phyloP scores from a whole-genome alignment of 2,797 vertebrate species.

The Cheracebus regulus region DNA sequence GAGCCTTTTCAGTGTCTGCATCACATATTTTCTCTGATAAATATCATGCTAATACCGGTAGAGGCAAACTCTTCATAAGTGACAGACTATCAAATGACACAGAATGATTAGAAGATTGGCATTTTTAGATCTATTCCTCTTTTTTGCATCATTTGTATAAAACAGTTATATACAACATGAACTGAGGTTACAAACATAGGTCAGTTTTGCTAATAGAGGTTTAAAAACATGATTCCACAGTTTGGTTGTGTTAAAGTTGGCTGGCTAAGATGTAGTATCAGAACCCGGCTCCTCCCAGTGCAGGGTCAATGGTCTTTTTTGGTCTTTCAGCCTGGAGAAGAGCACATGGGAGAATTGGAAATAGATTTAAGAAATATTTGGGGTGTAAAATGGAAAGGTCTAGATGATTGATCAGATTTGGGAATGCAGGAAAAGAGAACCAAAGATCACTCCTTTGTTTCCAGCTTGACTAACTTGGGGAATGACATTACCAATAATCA shows the following conservation, averaged over 20 bases:
- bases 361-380: background rate
- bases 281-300: background rate
- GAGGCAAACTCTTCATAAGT: background rate
- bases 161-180: background rate
- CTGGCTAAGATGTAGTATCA: background rate
- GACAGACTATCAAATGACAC: background rate
- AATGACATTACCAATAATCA: background rate
- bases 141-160: background rate
- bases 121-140: background rate
- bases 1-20: background rate
- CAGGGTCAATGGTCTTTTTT: background rate
- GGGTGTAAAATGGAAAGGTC: background rate
- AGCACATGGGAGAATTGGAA: background rate
- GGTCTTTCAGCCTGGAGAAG: background rate
- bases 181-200: background rate
- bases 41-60: background rate
- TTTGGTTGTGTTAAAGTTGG: too few species aligned
- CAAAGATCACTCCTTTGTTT: background rate
- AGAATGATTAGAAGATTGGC: background rate
- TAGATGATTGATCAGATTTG: background rate
- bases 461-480: background rate
- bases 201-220: background rate
- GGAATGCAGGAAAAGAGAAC: background rate
- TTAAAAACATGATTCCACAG: background rate
- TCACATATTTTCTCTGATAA: background rate